Evolutionary conservation across 2,797 vertebrate genomes (phyloP).

Genomic region (Chelon auratus): DNA sequence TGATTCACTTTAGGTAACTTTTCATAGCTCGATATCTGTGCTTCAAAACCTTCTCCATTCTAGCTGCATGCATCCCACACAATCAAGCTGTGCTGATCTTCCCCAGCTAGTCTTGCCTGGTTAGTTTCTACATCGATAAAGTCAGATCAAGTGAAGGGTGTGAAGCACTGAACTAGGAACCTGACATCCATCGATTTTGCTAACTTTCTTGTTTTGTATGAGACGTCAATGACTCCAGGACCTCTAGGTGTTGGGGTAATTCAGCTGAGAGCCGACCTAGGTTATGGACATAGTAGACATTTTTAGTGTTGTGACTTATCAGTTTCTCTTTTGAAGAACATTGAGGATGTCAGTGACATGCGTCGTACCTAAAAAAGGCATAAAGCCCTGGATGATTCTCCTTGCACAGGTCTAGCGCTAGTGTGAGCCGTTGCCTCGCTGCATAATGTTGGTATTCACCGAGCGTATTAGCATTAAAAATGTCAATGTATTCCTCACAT

Average conservation of each 20-base stretch:
- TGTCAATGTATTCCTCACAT: constrained; percentile 47
- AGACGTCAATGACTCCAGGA: no score
- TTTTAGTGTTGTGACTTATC: not conserved
- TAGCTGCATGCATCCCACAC: not conserved
- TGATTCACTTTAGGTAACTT: no score
- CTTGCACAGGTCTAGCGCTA: constrained; percentile 3
- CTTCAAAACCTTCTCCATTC: not conserved
- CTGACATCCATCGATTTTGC: no score
- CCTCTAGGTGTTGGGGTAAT: no score
- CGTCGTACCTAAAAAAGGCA: not conserved
- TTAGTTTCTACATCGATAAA: not conserved
- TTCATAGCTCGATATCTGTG: not conserved
- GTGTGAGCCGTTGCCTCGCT: constrained; percentile 16
- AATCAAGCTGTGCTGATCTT: not conserved
- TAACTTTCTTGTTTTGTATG: no score
- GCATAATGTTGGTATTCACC: constrained; percentile 14
- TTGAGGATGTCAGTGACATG: not conserved
- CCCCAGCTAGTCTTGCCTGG: not conserved
- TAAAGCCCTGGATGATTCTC: not conserved
- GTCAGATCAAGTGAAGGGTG: not conserved
- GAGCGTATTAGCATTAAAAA: constrained; percentile 48
- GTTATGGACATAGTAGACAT: not conserved
- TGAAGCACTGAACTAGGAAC: not conserved
- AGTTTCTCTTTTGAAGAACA: not conserved
- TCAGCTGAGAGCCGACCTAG: not conserved